phyloP scores from a whole-genome alignment of 2,113 vertebrate genomes.

The Pangasianodon hypophthalmus region DNA sequence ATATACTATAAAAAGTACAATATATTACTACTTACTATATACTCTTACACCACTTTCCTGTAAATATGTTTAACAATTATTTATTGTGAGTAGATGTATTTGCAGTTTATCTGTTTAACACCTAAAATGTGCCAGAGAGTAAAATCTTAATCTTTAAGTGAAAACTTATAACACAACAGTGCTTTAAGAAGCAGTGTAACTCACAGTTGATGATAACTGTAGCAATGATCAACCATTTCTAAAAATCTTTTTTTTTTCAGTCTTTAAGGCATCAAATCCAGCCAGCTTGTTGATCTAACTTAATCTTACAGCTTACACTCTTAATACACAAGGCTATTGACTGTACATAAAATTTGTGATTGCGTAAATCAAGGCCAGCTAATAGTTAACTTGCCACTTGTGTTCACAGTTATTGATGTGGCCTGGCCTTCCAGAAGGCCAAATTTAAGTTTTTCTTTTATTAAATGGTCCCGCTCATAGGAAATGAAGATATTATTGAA shows the following conservation, averaged over 20 bases:
- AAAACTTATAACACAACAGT: too few relatives aligned
- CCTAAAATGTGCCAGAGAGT: too few relatives aligned
- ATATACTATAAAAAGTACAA: too few relatives aligned
- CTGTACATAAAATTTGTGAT: neutral
- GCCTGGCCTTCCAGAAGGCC: neutral
- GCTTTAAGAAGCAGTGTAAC: neutral
- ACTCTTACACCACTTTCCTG: too few relatives aligned
- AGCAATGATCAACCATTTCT: neutral
- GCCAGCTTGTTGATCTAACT: neutral
- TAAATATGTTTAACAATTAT: too few relatives aligned
- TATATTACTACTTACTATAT: too few relatives aligned
- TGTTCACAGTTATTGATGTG: neutral
- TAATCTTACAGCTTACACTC: neutral
- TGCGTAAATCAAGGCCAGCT: neutral
- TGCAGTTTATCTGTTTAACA: too few relatives aligned
- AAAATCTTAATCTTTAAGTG: too few relatives aligned
- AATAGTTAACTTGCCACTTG: neutral
- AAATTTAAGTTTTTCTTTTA: neutral
- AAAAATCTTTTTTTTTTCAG: neutral
- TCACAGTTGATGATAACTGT: neutral
- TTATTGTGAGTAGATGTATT: too few relatives aligned
- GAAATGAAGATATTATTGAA: neutral
- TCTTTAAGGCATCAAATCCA: neutral
- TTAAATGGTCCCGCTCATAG: neutral
- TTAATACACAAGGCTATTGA: neutral